phyloP scores from a whole-genome alignment of 2,888 invertebrate species.

The Hirtodrosophila histrioides region DNA sequence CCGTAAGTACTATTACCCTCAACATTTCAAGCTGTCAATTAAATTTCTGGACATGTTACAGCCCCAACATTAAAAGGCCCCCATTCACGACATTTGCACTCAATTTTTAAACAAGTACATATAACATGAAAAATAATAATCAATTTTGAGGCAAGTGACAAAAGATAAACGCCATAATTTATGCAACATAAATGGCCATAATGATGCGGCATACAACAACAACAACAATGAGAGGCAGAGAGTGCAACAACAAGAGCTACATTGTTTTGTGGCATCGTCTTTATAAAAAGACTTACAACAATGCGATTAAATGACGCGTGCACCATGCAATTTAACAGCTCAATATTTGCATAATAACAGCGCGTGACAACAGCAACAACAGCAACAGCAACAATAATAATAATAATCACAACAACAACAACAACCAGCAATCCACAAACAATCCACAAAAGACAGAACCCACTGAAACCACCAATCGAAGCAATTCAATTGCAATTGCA shows the following conservation, averaged over 20 bases:
- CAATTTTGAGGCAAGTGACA: conserved; percentile 58
- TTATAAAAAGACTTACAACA: conserved; percentile 52
- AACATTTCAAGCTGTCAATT: background rate
- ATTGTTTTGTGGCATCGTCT: conserved; percentile 31
- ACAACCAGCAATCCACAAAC: conserved; percentile 1
- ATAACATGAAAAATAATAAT: conserved; percentile 8
- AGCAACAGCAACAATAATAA: conserved; percentile 22
- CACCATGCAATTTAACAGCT: conserved; percentile 79
- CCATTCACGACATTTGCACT: background rate
- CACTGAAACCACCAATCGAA: conserved; percentile 46
- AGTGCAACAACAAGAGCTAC: conserved; percentile 26
- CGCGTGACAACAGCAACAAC: conserved; percentile 66
- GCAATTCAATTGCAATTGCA: conserved; percentile 62
- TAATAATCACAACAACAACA: conserved; percentile 26
- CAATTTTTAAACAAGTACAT: conserved; percentile 6
- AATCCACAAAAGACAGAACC: conserved; percentile 2
- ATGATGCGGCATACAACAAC: conserved; percentile 47
- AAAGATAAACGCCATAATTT: conserved; percentile 74
- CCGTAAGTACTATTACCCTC: too few relatives aligned
- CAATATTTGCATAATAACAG: conserved; percentile 81
- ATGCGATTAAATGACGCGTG: conserved; percentile 72
- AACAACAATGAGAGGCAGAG: too few relatives aligned
- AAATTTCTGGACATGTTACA: conserved; percentile 2
- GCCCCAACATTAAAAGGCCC: background rate
- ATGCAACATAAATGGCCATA: conserved; percentile 76